Conservation (phyloP, 2,797 vertebrate species). For the Helarctos malayanus region DNA sequence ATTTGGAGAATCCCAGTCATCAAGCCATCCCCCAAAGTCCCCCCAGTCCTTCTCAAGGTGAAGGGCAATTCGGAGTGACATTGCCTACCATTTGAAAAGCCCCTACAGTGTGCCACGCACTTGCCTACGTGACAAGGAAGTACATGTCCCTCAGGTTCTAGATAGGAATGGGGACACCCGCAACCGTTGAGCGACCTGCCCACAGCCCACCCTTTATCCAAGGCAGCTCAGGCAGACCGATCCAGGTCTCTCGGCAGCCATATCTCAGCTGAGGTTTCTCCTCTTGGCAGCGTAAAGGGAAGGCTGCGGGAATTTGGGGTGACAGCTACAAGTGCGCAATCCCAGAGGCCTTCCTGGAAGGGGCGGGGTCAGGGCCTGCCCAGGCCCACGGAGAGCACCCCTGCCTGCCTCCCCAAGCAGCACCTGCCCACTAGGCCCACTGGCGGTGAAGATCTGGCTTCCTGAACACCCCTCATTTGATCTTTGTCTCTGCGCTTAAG, state of each 20-base stretch:
- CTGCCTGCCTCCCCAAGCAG: not conserved
- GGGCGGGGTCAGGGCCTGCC: no score
- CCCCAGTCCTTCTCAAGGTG: not conserved
- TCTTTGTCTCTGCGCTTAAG: not conserved
- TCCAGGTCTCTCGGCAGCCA: not conserved
- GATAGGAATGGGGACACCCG: fast-evolving
- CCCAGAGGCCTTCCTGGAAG: not conserved
- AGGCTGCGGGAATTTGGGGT: not conserved
- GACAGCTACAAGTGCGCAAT: not conserved
- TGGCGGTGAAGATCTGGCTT: not conserved
- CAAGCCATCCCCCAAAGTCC: not conserved
- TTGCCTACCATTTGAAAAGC: not conserved
- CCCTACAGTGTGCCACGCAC: not conserved
- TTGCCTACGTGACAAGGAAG: not conserved
- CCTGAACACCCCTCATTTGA: not conserved
- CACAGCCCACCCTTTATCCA: not conserved
- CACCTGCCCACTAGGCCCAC: not conserved
- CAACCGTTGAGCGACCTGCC: not conserved
- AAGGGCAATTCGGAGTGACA: not conserved
- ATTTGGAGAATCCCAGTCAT: no score
- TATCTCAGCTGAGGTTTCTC: not conserved
- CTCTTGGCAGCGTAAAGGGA: not conserved
- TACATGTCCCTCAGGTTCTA: not conserved
- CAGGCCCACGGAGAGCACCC: fast-evolving
- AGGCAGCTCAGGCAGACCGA: no score